These are phyloP conservation scores for Lanius collurio DNA, from an alignment of 2,113 vertebrate genomes.

Conservation along the genomic window DNA sequence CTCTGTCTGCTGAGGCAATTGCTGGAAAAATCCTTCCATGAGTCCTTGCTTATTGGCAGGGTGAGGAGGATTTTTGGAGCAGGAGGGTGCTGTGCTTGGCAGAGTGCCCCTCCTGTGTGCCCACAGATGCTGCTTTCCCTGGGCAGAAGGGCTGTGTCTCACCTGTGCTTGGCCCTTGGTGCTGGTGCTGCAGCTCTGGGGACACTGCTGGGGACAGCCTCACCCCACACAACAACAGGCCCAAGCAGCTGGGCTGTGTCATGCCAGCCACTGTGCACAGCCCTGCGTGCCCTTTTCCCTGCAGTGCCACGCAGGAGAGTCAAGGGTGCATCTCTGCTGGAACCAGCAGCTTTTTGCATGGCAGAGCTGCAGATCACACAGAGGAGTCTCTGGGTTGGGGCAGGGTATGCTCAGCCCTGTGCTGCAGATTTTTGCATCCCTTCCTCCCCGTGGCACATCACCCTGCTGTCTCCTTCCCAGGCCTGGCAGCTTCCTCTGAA, in stretches of 20 bases:
- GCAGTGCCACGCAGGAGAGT: accelerated
- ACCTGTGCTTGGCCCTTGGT: accelerated
- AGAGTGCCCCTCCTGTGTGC: accelerated
- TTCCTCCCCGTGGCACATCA: neutral
- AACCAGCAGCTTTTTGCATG: accelerated
- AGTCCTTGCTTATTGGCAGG: neutral
- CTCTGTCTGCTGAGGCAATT: neutral
- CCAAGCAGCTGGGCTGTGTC: accelerated
- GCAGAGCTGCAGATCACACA: neutral
- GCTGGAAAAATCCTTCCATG: neutral
- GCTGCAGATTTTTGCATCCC: neutral
- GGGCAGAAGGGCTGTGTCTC: neutral
- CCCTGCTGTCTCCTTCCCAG: neutral
- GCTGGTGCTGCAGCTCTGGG: neutral
- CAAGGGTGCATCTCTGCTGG: accelerated
- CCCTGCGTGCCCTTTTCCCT: neutral
- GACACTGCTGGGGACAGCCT: neutral
- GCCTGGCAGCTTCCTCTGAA: neutral
- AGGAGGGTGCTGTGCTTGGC: neutral
- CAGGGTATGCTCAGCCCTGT: accelerated
- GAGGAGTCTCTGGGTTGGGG: neutral
- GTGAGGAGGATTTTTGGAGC: neutral
- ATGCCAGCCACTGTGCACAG: neutral
- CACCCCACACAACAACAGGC: accelerated
- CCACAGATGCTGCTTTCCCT: neutral